Evolutionary conservation across 1,140 invertebrate species (phyloP), one percentile per base, ranked within the genome.

Genomic region (Cryptotermes secundus): DNA sequence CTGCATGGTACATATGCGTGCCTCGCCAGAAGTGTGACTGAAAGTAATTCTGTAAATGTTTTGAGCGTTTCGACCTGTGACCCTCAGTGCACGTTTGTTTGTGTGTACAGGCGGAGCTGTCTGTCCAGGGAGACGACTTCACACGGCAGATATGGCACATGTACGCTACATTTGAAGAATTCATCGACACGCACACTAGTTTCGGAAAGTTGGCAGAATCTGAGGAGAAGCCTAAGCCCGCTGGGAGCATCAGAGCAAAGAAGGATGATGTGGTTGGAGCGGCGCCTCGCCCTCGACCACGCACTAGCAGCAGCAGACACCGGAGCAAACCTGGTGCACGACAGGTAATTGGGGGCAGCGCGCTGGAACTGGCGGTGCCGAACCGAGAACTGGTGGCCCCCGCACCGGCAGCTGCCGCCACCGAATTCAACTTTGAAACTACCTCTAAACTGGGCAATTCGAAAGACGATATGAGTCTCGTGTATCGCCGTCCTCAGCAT

Each of bases 111-210:
- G 88, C 87, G 85, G 88, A 88, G 84, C 84, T 88, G 84, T 87
- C 88, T 22, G 86, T 89, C 26, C 88, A 89, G 86, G 88, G 88
- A 49, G 88, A 90, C 87, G 89, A 89, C 86, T 89, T 89, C 84
- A 88, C 87, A 16, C 86, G 87, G 34, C 88, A 88, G 84, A 89
- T 90, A 87, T 89, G 87, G 88, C 88, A 89, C 83, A 89, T 90
- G 89, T 90, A 90, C 85, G 88, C 88, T 65, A 89, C 88, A 80
- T 89, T 90, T 86, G 89, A 89, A 85, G 89, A 89, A 86, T 88
- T 88, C 84, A 84, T 88, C 72, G 87, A 88, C 82, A 72, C 59
- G 26, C 59, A n/a, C 59, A 72, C 59, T 0, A 59, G 53, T 6
- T 59, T 59, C 53, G n/a, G 59, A 6, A n/a, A 72, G n/a, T 72